Evolutionary conservation across 2,113 vertebrate genomes (phyloP).

Genomic region (Callipepla squamata): DNA sequence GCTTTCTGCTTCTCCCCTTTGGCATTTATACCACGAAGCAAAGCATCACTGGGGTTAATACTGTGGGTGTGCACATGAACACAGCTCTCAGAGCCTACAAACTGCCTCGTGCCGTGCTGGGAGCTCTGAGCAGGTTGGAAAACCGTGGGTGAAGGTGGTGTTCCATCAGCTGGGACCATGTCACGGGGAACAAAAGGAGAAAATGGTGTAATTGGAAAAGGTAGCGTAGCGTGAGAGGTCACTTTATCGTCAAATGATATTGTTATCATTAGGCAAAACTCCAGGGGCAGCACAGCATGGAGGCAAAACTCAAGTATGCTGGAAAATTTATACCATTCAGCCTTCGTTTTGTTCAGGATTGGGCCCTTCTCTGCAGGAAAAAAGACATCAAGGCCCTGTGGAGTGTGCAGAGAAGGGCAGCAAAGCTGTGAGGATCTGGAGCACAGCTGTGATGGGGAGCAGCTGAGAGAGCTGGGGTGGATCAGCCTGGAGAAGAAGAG

Average conservation of each 20-base stretch:
- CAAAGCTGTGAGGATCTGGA: too few relatives aligned
- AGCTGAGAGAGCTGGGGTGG: too few relatives aligned
- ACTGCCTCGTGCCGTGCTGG: neutral
- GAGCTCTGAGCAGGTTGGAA: neutral
- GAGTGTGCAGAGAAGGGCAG: too few relatives aligned
- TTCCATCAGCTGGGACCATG: neutral
- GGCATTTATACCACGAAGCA: neutral
- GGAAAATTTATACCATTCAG: neutral
- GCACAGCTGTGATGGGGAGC: too few relatives aligned
- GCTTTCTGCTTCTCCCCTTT: neutral
- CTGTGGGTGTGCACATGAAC: neutral
- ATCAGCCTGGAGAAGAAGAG: too few relatives aligned
- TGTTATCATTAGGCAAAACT: neutral
- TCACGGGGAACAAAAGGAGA: neutral
- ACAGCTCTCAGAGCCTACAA: neutral
- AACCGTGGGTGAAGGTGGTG: neutral
- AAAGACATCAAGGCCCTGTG: too few relatives aligned
- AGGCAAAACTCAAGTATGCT: neutral
- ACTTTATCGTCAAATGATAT: neutral
- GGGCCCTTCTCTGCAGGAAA: too few relatives aligned
- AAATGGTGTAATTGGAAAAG: neutral
- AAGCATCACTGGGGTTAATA: fast-evolving
- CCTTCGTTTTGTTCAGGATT: neutral
- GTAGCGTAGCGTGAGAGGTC: fast-evolving
- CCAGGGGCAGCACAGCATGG: fast-evolving